Base-by-base conservation (phyloP, 2,797 vertebrate genomes). In the Pelobates cultripes region DNA sequence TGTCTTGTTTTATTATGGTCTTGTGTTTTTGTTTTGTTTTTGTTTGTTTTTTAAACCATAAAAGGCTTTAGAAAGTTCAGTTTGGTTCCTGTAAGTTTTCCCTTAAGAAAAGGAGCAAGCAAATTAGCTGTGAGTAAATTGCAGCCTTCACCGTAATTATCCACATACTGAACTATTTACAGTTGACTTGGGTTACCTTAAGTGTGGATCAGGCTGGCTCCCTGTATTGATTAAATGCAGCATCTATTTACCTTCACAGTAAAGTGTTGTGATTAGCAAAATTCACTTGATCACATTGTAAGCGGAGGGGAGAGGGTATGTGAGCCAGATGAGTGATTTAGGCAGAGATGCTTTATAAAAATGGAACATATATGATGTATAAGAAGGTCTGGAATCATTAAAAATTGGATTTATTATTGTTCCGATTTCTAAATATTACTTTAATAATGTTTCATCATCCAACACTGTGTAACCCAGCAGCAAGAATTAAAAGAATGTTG, bases 131-230 rank as follows among this genome's bases (percentile, higher is more conserved):
- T 73, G 81, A 91, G 89, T 84, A 89, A 91, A 85, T 61, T 86
- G 61, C 85, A 80, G 86, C 42, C 4, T 89, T 85, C 89, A 90
- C 89, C 88, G 51, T 92, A 90, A 92, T 93, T 91, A 91, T 77
- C 78, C 86, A 88, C 88, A 90, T 85, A 79, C 75, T 88, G 89
- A 93, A 92, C 86, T 85, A 89, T 89, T 92, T 91, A 91, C 86
- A 88, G 88, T 88, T 91, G 92, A 91, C 91, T 94, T 90, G 89
- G 92, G 90, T 93, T 93, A 92, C 92, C 89, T 86, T 44, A 44
- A 89, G 82, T 86, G 67, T 85, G 86, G 70, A 87, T 85, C 84
- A 84, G 87, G 86, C 87, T 86, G 87, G 88, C 86, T 86, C 81
- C 85, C 87, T 53, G 40, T 87, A 87, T 84, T 91, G 92, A 91